Conservation (phyloP, 64 coral and sea anemone genomes). For the Hydrozoanthus tunicans region DNA sequence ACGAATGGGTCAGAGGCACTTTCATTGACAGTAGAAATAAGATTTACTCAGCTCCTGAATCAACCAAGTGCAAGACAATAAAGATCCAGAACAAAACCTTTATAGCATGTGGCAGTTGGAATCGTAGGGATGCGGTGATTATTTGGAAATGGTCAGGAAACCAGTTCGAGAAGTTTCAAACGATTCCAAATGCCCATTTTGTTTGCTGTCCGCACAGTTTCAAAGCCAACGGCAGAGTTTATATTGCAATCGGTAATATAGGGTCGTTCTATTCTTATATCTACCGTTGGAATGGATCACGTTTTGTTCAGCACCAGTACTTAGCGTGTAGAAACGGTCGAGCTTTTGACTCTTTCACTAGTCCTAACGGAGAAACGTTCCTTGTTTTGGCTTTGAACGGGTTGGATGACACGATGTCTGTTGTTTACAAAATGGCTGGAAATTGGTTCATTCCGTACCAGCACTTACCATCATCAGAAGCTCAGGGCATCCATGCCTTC, state of each 20-base stretch:
- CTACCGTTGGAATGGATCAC: neutral
- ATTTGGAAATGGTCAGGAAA: neutral
- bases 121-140: neutral
- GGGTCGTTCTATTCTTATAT: neutral
- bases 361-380: neutral
- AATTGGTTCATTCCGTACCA: neutral
- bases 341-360: neutral
- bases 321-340: neutral
- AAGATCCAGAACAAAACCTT: too few species aligned
- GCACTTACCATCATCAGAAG: neutral
- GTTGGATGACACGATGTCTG: neutral
- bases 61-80: too few species aligned
- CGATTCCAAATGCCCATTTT: too few species aligned
- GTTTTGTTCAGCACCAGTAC: neutral
- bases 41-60: too few species aligned
- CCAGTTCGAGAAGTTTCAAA: neutral
- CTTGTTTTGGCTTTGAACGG: neutral
- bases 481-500: neutral
- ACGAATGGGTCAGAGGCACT: too few species aligned
- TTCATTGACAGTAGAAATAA: too few species aligned
- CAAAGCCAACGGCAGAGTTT: neutral
- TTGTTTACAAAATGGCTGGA: constrained; percentile 4
- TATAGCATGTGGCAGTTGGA: neutral
- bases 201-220: neutral
- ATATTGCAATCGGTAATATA: neutral